Percentiles rank a stretch among this genome's conserved stretches.
These are phyloP conservation scores for Sebastes cheni DNA, from an alignment of 2,797 vertebrate species.

Conservation along the genomic window DNA sequence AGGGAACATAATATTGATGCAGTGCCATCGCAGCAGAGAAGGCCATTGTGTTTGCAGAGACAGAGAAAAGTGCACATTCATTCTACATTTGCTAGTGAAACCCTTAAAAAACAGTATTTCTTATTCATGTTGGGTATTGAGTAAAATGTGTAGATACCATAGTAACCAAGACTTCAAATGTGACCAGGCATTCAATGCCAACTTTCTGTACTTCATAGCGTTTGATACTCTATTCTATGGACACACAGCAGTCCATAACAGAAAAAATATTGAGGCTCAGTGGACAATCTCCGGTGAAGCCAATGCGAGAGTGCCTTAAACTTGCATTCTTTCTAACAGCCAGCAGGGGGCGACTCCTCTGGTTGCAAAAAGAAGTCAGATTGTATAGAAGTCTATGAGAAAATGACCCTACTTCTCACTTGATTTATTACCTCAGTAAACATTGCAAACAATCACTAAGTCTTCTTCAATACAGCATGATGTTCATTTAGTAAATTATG, in stretches of 20 bases:
- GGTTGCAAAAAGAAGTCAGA: too few relatives aligned
- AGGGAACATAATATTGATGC: slow-evolving; percentile 76
- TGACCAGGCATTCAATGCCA: too few relatives aligned
- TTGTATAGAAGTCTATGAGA: too few relatives aligned
- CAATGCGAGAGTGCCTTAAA: too few relatives aligned
- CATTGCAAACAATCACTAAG: too few relatives aligned
- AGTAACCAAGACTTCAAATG: too few relatives aligned
- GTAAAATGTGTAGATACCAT: not conserved
- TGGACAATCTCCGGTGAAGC: too few relatives aligned
- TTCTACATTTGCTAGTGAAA: slow-evolving; percentile 1
- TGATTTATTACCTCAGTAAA: too few relatives aligned
- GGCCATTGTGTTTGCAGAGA: slow-evolving; percentile 34
- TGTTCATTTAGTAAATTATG: too few relatives aligned
- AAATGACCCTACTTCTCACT: too few relatives aligned
- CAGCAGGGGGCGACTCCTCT: not conserved
- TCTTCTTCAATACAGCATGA: too few relatives aligned
- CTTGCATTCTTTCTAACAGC: not conserved
- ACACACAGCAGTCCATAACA: not conserved
- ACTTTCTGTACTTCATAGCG: not conserved
- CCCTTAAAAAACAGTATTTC: not conserved
- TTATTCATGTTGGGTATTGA: not conserved
- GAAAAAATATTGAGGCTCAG: too few relatives aligned
- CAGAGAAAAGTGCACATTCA: slow-evolving; percentile 13
- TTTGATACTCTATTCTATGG: not conserved
- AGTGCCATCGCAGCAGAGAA: slow-evolving; percentile 51